Evolutionary conservation across 1,140 invertebrate species (phyloP).

Genomic region (Drosophila biarmipes): DNA sequence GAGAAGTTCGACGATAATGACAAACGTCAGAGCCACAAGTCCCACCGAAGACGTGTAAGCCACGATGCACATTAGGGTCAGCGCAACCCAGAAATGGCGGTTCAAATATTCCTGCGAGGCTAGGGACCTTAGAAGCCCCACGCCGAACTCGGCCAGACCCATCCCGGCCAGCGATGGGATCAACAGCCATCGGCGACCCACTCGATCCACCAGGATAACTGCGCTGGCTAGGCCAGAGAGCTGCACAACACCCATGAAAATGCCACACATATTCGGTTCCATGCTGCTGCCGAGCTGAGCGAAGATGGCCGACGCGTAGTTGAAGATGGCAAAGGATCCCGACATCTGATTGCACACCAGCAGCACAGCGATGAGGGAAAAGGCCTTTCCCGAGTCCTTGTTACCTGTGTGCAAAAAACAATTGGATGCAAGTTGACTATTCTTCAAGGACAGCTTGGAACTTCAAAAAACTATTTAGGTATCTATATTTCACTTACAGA

Average conservation of each 20-base stretch:
- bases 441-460: no score
- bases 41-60: conserved; percentile 41
- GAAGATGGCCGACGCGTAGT: conserved; percentile 88
- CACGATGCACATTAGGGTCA: conserved; percentile 52
- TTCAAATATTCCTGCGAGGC: conserved; percentile 35
- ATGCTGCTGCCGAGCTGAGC: conserved; percentile 86
- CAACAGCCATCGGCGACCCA: conserved; percentile 65
- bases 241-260: conserved; percentile 87
- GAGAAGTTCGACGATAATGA: conserved; percentile 58
- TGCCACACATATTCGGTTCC: conserved; percentile 87
- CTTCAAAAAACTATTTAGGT: no score
- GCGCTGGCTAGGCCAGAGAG: conserved; percentile 44
- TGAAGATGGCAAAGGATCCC: conserved; percentile 85
- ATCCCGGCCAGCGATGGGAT: conserved; percentile 47
- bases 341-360: conserved; percentile 62
- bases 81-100: conserved; percentile 47
- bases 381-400: conserved; percentile 32
- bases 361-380: conserved; percentile 47
- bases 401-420: conserved; percentile 22
- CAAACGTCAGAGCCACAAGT: conserved; percentile 52
- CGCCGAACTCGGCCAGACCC: conserved; percentile 34
- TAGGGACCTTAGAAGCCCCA: conserved; percentile 37
- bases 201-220: conserved; percentile 53
- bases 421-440: no score
- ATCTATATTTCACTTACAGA: conserved; percentile 38